Evolutionary conservation across 2,888 invertebrate genomes (phyloP), one percentile per base, ranked within the genome.

Genomic region (Eupithecia dodoneata): DNA sequence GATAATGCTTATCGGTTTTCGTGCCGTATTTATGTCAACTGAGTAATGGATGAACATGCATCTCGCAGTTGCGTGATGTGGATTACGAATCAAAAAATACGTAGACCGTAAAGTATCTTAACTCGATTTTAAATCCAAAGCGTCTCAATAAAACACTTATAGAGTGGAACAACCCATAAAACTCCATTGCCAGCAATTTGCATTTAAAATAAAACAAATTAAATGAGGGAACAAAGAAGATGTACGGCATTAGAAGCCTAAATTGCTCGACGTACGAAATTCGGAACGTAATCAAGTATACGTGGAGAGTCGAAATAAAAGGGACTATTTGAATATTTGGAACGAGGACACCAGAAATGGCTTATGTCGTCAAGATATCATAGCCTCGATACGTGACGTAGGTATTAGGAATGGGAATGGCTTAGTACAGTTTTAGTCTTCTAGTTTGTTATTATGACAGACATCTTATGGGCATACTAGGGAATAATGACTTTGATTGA

Each of bases 201-300:
- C 67, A 67, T 73, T 72, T 78, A 82, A 80, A 81, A 79, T 80
- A 77, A 77, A 79, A 78, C 78, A 72, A 79, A 81, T 81, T 78
- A 80, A 80, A 79, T 80, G 76, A 79, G 73, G 72, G 76, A 75
- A 81, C 76, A 74, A 74, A 76, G 76, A 78, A 78, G 76, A 80
- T 74, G 79, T 59, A 79, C 76, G 76, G 78, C 80, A 76, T 77
- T 77, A 80, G 75, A 73, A 73, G 76, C 76, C 77, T 70, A 76
- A 78, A 80, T 78, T 74, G 80, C 79, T 79, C 79, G 77, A 77
- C 76, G 78, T 75, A 76, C 75, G 76, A 78, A 76, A 73, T 80
- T 77, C 73, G 76, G 59, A 80, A 80, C 76, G 81, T 81, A 82
- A 82, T 82, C 80, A 81, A 81, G 76, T 81, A 65, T 76, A 81